Evolutionary conservation across 2,888 invertebrate species (phyloP).

Genomic region (Sphaeridia pumilis): DNA sequence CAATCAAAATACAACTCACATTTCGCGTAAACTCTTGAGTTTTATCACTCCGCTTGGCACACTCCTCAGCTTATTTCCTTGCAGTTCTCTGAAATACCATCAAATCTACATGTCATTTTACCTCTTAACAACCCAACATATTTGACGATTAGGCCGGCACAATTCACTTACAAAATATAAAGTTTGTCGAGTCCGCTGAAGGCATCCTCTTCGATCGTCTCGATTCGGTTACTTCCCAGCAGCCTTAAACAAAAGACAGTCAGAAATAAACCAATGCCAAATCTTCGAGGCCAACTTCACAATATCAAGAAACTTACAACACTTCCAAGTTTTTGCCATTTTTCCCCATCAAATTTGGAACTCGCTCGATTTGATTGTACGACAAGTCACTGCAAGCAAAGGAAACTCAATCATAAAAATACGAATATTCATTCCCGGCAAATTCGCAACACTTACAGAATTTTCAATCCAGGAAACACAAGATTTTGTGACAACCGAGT

Average conservation of each 20-base stretch:
- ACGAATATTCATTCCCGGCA: too few species aligned
- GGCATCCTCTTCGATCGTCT: conserved; percentile 61
- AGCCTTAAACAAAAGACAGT: too few species aligned
- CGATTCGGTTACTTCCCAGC: conserved; percentile 73
- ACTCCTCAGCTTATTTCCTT: conserved; percentile 60
- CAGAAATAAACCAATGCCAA: too few species aligned
- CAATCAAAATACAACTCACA: conserved; percentile 54
- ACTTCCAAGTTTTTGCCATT: conserved; percentile 50
- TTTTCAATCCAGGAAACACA: conserved; percentile 17
- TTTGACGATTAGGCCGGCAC: too few species aligned
- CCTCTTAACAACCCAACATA: too few species aligned
- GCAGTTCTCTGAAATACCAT: conserved; percentile 63
- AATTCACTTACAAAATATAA: conserved; percentile 76
- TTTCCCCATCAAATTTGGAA: conserved; percentile 54
- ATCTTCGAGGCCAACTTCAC: too few species aligned
- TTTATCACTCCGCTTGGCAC: conserved; percentile 64
- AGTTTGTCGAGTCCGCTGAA: conserved; percentile 67
- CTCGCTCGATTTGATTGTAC: conserved; percentile 58
- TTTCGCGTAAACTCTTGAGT: conserved; percentile 63
- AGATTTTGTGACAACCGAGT: conserved; percentile 14
- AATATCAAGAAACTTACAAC: conserved; percentile 49
- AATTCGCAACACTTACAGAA: conserved; percentile 34
- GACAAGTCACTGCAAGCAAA: conserved; percentile 62
- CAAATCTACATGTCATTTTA: too few species aligned
- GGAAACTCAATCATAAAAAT: too few species aligned